phyloP scores from a whole-genome alignment of 2,797 vertebrate genomes.

The Gila robusta region DNA sequence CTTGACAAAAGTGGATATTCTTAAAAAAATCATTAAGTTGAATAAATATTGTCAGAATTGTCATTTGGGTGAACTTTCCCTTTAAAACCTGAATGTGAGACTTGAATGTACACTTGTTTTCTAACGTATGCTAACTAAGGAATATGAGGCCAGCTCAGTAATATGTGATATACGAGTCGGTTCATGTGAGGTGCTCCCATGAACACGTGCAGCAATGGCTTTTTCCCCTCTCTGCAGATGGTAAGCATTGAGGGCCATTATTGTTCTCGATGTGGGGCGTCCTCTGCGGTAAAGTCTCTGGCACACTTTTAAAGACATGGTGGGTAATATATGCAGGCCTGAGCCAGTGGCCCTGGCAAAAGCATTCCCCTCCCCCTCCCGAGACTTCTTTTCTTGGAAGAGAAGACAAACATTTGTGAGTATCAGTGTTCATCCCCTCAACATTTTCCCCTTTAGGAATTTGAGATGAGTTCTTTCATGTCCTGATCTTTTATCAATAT shows the following conservation, averaged over 20 bases:
- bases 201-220: conserved; percentile 79
- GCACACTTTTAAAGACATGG: conserved; percentile 86
- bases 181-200: conserved; percentile 60
- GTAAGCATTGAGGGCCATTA: conserved; percentile 83
- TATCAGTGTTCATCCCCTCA: conserved; percentile 68
- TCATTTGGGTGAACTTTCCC: not conserved
- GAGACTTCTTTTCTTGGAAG: conserved; percentile 70
- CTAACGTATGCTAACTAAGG: conserved; percentile 10
- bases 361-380: conserved; percentile 69
- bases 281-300: conserved; percentile 82
- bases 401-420: conserved; percentile 76
- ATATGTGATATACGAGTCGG: conserved; percentile 69
- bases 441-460: conserved; percentile 72
- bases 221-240: conserved; percentile 77
- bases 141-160: conserved; percentile 64
- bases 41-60: not conserved
- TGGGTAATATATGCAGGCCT: conserved; percentile 83
- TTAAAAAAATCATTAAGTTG: not conserved
- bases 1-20: not conserved
- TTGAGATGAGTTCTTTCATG: conserved; percentile 60
- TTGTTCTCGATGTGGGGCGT: conserved; percentile 82
- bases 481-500: conserved; percentile 7
- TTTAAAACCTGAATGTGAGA: conserved; percentile 33
- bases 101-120: conserved; percentile 36
- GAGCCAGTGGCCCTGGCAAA: conserved; percentile 79